A percentile compares a stretch with the other conserved stretches of the same genome.
These are phyloP conservation scores for Cariama cristata DNA, from an alignment of 2,113 vertebrate genomes.

Conservation along the genomic window DNA sequence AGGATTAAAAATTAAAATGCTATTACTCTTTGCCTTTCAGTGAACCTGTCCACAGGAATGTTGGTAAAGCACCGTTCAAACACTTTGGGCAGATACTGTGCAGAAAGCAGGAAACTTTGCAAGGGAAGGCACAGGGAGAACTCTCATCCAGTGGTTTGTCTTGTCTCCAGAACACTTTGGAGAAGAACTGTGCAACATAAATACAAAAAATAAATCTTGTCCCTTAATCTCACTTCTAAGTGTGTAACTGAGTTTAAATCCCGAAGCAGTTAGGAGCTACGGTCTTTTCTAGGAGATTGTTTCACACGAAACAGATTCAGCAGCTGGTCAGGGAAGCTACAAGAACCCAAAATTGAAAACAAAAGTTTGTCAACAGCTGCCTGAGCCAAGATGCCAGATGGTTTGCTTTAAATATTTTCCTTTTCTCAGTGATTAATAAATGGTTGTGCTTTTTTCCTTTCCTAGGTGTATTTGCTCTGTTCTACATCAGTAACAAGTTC, in stretches of 20 bases:
- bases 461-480: constrained; percentile 90
- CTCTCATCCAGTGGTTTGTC: neutral
- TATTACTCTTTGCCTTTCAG: neutral
- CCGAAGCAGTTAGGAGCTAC: neutral
- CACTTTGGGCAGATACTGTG: neutral
- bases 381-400: neutral
- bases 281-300: neutral
- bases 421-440: neutral
- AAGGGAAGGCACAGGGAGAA: neutral
- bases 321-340: neutral
- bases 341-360: neutral
- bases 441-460: neutral
- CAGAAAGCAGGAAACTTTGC: neutral
- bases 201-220: neutral
- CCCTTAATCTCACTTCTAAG: neutral
- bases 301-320: neutral
- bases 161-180: neutral
- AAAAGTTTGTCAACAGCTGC: neutral
- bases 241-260: neutral
- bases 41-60: neutral
- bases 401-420: neutral
- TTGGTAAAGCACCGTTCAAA: neutral
- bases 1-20: constrained; percentile 19
- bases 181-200: neutral
- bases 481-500: constrained; percentile 93